A percentile compares a stretch with the other conserved stretches of the same genome.
phyloP scores from a whole-genome alignment of 2,797 vertebrate species.

The Coilia nasus region DNA sequence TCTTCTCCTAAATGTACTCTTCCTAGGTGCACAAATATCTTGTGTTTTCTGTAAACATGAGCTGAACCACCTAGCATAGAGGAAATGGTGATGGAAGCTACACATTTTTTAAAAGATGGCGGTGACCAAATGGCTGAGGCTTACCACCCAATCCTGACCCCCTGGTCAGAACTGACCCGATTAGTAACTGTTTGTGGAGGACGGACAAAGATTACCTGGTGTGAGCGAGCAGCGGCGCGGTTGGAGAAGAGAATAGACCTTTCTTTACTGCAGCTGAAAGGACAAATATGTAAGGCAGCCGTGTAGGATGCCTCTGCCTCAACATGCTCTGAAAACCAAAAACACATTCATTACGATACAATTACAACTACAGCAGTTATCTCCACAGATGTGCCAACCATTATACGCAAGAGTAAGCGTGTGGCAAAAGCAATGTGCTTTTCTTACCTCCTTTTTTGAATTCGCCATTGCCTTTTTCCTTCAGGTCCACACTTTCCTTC shows the following conservation, averaged over 20 bases:
- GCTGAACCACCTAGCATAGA: too few relatives aligned
- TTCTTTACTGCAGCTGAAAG: constrained; percentile 83
- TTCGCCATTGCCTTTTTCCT: constrained; percentile 68
- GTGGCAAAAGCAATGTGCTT: background rate
- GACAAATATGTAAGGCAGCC: constrained; percentile 81
- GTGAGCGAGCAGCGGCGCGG: constrained; percentile 88
- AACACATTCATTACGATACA: background rate
- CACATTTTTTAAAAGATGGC: too few relatives aligned
- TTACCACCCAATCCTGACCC: too few relatives aligned
- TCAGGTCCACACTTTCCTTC: constrained; percentile 65
- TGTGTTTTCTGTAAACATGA: too few relatives aligned
- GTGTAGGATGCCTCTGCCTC: constrained; percentile 85
- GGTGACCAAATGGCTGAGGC: too few relatives aligned
- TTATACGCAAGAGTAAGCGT: background rate
- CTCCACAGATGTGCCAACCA: background rate
- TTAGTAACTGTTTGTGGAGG: background rate
- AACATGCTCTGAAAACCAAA: constrained; percentile 73
- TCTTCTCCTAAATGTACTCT: too few relatives aligned
- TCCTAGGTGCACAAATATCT: too few relatives aligned
- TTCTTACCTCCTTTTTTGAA: constrained; percentile 74
- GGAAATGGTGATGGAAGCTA: too few relatives aligned
- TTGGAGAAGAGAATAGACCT: constrained; percentile 91
- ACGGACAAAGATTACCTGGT: constrained; percentile 75
- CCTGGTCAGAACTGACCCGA: background rate
- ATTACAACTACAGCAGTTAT: background rate